Evolutionary conservation across 2,888 invertebrate species (phyloP), one percentile per base, ranked within the genome.

Genomic region (Antheraea yamamai): DNA sequence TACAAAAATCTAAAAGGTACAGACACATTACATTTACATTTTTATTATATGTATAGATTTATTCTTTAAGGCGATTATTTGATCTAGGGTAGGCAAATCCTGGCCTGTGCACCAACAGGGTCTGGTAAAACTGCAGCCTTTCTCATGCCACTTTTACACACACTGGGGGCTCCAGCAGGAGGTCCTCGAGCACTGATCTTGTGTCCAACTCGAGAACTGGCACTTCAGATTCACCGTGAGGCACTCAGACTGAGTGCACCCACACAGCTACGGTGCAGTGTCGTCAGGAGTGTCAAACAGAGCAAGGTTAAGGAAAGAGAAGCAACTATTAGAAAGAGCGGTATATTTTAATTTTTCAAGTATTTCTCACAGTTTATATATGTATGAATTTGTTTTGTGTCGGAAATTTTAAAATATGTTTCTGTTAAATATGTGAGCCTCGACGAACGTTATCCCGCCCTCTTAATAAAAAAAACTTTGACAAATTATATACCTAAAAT

Each of bases 61-160:
- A 2, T 47, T 47, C 64, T n/a, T 55, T 72, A 73, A 47, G 18
- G 23, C n/a, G 4, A 7, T 71, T 71, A 23, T 23, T 68, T 52
- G 10, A 3, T 51, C 68, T 83, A 97, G 96, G 96, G 96, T 68
- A 96, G 98, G 73, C 97, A 99, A 87, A 91, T 99, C 55, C 95
- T 99, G 83, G 99, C 98, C 0, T 98, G 98, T 89, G 99, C 99
- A 0, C 99, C 99, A 0, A 99, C 99, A 0, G 99, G 99, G 1
- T 99, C 99, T 0, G 99, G 99, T 14, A 99, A 99, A 94, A 99
- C 99, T 0, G 97, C 98, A 1, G 98, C 99, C 0, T 99, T 99
- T 91, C 95, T 99, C 0, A 89, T 99, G 6, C 99, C 99, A 0
- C 95, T 99, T 16, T 95, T 99, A 55, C 97, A 98, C 83, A 94